Evolutionary conservation across 2,888 invertebrate genomes (phyloP).

Genomic region (Parnassius smintheus): DNA sequence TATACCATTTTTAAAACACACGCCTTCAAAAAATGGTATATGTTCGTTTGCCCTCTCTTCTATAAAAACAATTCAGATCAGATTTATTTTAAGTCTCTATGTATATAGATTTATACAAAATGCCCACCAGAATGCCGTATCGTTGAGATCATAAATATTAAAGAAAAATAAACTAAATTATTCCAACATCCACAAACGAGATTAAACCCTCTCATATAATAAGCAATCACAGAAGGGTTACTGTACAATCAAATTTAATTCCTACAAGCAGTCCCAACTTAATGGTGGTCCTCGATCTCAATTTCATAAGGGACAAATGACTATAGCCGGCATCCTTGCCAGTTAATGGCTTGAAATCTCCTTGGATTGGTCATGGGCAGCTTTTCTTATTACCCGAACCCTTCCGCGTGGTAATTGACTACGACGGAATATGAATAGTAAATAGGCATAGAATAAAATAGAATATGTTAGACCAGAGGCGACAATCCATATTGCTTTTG

Average conservation of each 20-base stretch:
- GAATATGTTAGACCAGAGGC: background rate
- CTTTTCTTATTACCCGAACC: constrained; percentile 44
- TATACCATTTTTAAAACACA: too few relatives aligned
- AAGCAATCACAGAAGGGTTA: constrained; percentile 43
- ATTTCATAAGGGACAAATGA: constrained; percentile 33
- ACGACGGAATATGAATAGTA: constrained; percentile 41
- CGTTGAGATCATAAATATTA: too few relatives aligned
- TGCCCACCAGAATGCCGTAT: too few relatives aligned
- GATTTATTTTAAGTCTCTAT: too few relatives aligned
- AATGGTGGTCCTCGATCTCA: constrained; percentile 43
- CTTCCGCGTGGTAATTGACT: constrained; percentile 47
- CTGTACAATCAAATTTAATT: constrained; percentile 45
- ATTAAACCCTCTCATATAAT: constrained; percentile 47
- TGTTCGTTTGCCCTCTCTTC: too few relatives aligned
- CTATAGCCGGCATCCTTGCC: constrained; percentile 34
- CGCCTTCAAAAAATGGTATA: too few relatives aligned
- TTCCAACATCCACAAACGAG: constrained; percentile 31
- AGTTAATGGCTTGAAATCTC: constrained; percentile 47
- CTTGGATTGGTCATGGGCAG: constrained; percentile 47
- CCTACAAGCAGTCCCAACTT: constrained; percentile 45
- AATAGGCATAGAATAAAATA: constrained; percentile 32
- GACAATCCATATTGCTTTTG: background rate
- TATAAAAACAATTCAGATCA: too few relatives aligned
- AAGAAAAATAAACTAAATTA: background rate
- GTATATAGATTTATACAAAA: too few relatives aligned